These are phyloP conservation scores for Arothron firmamentum DNA, from an alignment of 2,113 vertebrate species.

Conservation along the genomic window DNA sequence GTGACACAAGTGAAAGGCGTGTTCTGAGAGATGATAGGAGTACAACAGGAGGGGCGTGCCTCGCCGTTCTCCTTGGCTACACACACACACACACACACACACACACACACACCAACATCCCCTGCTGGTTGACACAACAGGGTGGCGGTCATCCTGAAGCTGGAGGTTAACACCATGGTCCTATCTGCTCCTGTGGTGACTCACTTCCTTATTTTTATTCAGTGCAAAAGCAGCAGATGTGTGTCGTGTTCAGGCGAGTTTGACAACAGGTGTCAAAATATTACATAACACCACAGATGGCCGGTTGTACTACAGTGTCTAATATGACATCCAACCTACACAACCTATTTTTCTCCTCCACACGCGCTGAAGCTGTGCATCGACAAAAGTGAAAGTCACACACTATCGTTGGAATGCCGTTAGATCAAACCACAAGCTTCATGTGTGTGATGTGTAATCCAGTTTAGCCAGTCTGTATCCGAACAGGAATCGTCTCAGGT, in stretches of 20 bases:
- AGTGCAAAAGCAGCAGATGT: constrained; percentile 7
- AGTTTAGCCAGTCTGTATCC: constrained; percentile 11
- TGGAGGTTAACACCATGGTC: constrained; percentile 2
- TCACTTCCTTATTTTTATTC: background rate
- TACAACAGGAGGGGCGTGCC: constrained; percentile 30
- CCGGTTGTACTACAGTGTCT: too few relatives aligned
- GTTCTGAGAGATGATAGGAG: constrained; percentile 46
- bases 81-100: constrained; percentile 1
- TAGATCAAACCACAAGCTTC: constrained; percentile 4
- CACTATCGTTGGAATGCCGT: constrained; percentile 1
- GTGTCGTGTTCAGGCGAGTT: background rate
- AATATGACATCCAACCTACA: too few relatives aligned
- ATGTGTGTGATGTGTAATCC: background rate
- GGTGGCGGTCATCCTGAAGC: constrained; percentile 22
- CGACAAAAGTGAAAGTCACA: background rate
- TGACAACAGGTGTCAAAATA: too few relatives aligned
- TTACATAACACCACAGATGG: too few relatives aligned
- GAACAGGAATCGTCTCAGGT: background rate
- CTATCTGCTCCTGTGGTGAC: constrained; percentile 10
- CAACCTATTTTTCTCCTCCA: too few relatives aligned
- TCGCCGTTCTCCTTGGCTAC: constrained; percentile 11
- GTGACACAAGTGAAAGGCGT: constrained; percentile 60
- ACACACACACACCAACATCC: constrained; percentile 11
- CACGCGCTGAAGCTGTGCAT: background rate
- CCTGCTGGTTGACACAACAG: constrained; percentile 14